Base-by-base conservation (phyloP, 1,140 invertebrate genomes). In the Asbolus verrucosus region DNA sequence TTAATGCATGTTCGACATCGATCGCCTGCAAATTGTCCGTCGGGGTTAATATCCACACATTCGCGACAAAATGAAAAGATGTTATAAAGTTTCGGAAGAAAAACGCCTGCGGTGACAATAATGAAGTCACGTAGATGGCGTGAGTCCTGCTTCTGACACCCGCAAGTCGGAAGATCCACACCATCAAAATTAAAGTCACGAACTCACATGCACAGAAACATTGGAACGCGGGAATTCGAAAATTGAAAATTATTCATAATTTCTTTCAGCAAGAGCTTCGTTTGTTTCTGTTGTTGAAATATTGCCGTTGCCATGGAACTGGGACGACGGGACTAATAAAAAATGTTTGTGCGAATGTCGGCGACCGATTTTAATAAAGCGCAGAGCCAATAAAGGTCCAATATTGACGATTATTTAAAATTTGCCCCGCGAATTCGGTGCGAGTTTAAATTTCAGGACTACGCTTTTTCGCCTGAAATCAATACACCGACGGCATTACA, bases 171-270 rank as follows among this genome's bases (percentile, higher is more conserved):
- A 63, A 63, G 36, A 63, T 39, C 61, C 33, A 19, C 16, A 19
- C 39, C 39, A 66, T 66, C 65, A 46, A 46, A 66, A 66, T 66
- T 66, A 66, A 46, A 66, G 65, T 66, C 65, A 66, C 65, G 65
- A 41, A 43, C 65, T 66, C 43, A 66, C 54, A 66, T 66, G 65
- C 65, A 66, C 65, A 54, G 65, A 66, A 66, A 54, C 46, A 21
- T 54, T 54, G 24, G 46, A 54, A 54, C 46, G 46, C 18, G 11
- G 46, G 46, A 54, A 54, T 33, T 66, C 54, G 11, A 6, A 66
- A 66, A 66, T 66, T 66, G 65, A 66, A 66, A 66, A 66, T 66
- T 66, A 66, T 66, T 66, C 65, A 46, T 46, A 66, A 66, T 66
- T 66, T 66, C 65, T 66, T 66, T 66, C 46, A 54, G 46, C 21